Evolutionary conservation across 2,113 vertebrate genomes (phyloP).

Genomic region (Laterallus jamaicensis): DNA sequence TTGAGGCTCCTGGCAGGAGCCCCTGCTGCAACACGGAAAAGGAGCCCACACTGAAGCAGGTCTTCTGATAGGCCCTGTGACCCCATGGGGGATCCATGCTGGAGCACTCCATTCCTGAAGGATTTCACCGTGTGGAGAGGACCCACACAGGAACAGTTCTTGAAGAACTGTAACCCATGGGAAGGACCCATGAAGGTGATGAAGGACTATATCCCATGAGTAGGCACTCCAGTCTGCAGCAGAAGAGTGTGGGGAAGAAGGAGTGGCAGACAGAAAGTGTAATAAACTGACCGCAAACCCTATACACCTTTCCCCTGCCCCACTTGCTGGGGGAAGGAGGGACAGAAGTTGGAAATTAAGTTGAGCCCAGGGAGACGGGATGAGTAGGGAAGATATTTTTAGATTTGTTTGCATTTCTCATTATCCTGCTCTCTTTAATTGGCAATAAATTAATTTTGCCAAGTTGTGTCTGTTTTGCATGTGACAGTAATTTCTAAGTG

Average conservation of each 20-base stretch:
- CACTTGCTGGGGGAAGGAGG: fast-evolving
- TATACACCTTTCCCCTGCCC: fast-evolving
- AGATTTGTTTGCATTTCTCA: not conserved
- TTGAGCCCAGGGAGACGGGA: not conserved
- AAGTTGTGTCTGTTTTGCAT: not conserved
- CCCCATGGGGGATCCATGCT: no score
- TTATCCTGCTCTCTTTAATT: not conserved
- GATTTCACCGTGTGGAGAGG: not conserved
- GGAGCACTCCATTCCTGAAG: not conserved
- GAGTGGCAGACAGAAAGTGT: not conserved
- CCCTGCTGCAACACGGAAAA: not conserved
- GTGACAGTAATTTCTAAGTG: not conserved
- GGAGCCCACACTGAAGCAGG: not conserved
- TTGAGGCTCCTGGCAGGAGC: not conserved
- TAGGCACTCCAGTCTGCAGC: not conserved
- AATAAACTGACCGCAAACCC: not conserved
- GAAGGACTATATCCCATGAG: not conserved
- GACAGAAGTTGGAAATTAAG: not conserved
- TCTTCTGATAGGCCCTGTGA: not conserved
- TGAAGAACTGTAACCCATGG: not conserved
- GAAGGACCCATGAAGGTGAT: not conserved
- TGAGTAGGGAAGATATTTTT: not conserved
- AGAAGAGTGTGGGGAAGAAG: not conserved
- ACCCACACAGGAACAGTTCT: not conserved
- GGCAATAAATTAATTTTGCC: not conserved